Base-by-base conservation (phyloP, 2,888 invertebrate species). In the Thysanoteuthis rhombus region DNA sequence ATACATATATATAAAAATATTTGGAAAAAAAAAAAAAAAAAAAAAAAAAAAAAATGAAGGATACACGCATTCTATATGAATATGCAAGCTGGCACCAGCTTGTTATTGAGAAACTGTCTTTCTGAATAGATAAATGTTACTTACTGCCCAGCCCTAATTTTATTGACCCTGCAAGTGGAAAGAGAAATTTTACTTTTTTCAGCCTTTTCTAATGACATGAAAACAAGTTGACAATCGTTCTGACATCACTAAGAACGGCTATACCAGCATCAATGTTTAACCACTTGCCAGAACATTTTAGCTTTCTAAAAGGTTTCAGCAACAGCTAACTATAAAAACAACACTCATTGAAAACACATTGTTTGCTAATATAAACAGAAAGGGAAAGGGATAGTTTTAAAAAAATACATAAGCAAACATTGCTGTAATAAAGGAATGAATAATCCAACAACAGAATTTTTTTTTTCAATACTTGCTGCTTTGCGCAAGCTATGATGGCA, bases 141-240 rank as follows among this genome's bases (percentile, higher is more conserved):
- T 93, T 93, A 93, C 93, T 93, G 93, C 93, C 93, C 93, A 93
- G 93, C 93, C 93, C 93, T 93, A 93, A 93, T 93, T 93, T 93
- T 91, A 91, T 91, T 58, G 93, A 93, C 93, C 93, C 93, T 93
- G 93, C 93, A 93, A 93, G 47, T 93, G 93, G 93, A 93, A 93
- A 93, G 93, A 93, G 93, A 93, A 93, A 93, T 93, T 93, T 93
- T 93, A 93, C 58, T 93, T 93, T 93, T 93, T 93, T 93, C 47
- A 93, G 92, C 92, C 92, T 92, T 90, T 90, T 90, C 90, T 90
- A 90, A 90, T 90, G 90, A 90, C 90, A 90, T 90, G 90, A 92
- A 92, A 92, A 92, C 91, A 92, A 92, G 91, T 42, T 92, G 91
- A 92, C 91, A 92, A 92, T 92, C 45, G 91, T 92, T 92, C 42